Evolutionary conservation across 2,113 vertebrate genomes (phyloP).

Genomic region (Lepisosteus osseus): DNA sequence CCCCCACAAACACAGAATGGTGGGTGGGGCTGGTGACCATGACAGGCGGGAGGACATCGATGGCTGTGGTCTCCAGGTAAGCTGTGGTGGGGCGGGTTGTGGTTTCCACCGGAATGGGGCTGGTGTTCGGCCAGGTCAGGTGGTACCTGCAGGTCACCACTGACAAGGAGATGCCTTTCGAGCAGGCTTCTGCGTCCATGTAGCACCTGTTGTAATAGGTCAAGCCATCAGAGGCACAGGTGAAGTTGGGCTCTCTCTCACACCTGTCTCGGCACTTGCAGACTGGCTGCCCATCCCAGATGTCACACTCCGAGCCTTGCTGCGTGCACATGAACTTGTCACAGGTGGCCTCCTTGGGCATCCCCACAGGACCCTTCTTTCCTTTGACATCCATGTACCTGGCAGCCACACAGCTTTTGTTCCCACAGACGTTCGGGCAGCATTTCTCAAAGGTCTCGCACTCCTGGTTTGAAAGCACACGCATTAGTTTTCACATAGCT

Average conservation of each 20-base stretch:
- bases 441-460: conserved; percentile 93
- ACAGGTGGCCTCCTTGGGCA: conserved; percentile 83
- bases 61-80: conserved; percentile 68
- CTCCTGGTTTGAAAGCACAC: conserved; percentile 65
- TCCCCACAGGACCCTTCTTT: conserved; percentile 76
- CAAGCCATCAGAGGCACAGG: conserved; percentile 92
- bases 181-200: conserved; percentile 97
- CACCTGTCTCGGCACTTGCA: conserved; percentile 94
- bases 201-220: conserved; percentile 98
- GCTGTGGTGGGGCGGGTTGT: conserved; percentile 81
- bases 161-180: conserved; percentile 81
- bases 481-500: neutral
- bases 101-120: conserved; percentile 79
- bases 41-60: conserved; percentile 61
- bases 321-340: conserved; percentile 88
- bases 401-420: conserved; percentile 88
- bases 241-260: conserved; percentile 92
- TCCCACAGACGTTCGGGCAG: conserved; percentile 94
- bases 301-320: conserved; percentile 91
- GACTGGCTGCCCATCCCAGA: conserved; percentile 91
- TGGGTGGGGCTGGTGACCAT: conserved; percentile 68
- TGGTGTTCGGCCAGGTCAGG: conserved; percentile 86
- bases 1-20: conserved; percentile 73
- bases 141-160: conserved; percentile 89
- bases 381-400: conserved; percentile 81